These are phyloP conservation scores for Odocoileus hemionus DNA, from an alignment of 2,113 vertebrate species.

Conservation along the genomic window DNA sequence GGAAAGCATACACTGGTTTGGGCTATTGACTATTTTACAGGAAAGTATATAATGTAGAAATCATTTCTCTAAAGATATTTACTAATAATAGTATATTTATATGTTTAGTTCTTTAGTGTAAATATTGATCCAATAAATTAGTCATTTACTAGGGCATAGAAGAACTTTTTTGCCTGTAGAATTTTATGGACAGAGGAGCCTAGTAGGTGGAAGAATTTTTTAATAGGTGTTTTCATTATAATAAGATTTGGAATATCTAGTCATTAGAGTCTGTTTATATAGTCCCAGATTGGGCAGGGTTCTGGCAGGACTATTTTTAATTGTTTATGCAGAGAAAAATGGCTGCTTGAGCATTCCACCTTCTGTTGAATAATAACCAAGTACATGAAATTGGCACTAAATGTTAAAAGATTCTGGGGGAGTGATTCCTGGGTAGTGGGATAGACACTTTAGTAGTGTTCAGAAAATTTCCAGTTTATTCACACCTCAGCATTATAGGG, in stretches of 20 bases:
- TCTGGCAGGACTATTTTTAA: conserved; percentile 11
- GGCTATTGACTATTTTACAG: neutral
- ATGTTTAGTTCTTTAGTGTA: conserved; percentile 27
- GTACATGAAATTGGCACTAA: neutral
- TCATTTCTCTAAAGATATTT: neutral
- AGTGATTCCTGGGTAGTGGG: neutral
- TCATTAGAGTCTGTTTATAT: neutral
- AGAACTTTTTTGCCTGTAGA: neutral
- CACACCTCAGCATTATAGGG: neutral
- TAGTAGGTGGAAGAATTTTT: neutral
- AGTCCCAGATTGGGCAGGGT: neutral
- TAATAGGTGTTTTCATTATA: conserved; percentile 4
- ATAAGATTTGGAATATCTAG: neutral
- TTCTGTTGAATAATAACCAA: neutral
- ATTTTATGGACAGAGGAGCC: neutral
- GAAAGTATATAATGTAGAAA: neutral
- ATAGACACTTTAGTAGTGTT: neutral
- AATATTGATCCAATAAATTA: neutral
- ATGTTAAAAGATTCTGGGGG: neutral
- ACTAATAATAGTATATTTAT: neutral
- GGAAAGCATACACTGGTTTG: neutral
- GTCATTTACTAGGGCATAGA: neutral
- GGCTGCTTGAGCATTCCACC: neutral
- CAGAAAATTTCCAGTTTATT: neutral
- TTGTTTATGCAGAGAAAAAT: neutral